Conservation (phyloP, 2,113 vertebrate species). For the Pyrgilauda ruficollis region DNA sequence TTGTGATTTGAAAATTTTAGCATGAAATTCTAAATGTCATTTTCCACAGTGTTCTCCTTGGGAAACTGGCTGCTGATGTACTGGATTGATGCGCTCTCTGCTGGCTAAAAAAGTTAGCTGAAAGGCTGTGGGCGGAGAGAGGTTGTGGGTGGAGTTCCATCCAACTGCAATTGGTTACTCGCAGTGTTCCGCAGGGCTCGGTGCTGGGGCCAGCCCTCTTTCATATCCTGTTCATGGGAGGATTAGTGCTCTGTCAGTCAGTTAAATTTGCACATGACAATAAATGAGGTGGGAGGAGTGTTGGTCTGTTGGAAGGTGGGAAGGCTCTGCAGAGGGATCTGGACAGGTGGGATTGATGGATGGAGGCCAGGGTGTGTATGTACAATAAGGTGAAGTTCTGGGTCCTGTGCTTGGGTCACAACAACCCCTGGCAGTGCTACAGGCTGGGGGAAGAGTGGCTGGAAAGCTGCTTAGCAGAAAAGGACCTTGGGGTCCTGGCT, state of each 20-base stretch:
- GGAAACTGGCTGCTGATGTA: background rate
- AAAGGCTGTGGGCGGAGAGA: fast-evolving
- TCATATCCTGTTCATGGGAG: fast-evolving
- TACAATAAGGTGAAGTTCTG: too few species aligned
- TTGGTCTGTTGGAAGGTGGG: background rate
- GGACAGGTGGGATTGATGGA: background rate
- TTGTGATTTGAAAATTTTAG: background rate
- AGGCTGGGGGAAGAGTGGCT: background rate
- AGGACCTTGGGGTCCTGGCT: background rate
- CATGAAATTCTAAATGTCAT: background rate
- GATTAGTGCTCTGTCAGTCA: background rate
- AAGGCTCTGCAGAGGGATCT: background rate
- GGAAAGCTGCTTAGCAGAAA: background rate
- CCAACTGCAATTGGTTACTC: background rate
- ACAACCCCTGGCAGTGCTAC: background rate
- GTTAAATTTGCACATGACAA: background rate
- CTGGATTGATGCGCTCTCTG: background rate
- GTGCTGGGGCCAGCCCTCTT: background rate
- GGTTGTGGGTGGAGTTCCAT: background rate
- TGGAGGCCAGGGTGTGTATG: fast-evolving
- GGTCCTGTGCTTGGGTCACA: background rate
- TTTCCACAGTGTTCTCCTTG: background rate
- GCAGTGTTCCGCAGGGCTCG: background rate
- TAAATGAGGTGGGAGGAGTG: background rate
- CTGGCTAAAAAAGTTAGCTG: background rate